These are phyloP conservation scores for Crotalus horridus DNA, from an alignment of 2,113 vertebrate species.

Conservation along the genomic window DNA sequence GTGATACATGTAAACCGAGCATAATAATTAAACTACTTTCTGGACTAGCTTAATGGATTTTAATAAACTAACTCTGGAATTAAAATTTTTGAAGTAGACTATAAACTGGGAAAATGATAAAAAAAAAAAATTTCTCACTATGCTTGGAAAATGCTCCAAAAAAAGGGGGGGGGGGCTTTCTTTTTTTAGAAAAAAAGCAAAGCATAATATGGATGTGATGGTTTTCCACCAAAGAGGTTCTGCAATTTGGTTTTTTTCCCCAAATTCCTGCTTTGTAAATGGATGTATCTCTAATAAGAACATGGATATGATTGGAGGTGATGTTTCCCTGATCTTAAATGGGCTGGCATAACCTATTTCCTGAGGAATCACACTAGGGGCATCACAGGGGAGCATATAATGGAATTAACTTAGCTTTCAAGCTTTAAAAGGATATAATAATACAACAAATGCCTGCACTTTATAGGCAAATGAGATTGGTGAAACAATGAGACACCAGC, in stretches of 20 bases:
- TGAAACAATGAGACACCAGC: not conserved
- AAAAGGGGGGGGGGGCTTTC: not conserved
- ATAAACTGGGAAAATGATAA: not conserved
- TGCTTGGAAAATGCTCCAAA: not conserved
- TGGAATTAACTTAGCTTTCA: slow-evolving; percentile 18
- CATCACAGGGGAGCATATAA: not conserved
- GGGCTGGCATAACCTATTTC: not conserved
- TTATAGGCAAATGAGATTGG: not conserved
- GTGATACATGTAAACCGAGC: not conserved
- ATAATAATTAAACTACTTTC: not conserved
- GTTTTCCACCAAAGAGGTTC: slow-evolving; percentile 18
- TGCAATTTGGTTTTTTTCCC: not conserved
- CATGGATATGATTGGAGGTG: not conserved
- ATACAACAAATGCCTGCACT: not conserved
- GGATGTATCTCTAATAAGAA: not conserved
- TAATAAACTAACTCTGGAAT: not conserved
- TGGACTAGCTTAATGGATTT: not conserved
- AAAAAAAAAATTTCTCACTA: not conserved
- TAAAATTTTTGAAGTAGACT: not conserved
- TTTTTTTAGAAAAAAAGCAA: slow-evolving; percentile 30
- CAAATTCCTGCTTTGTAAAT: not conserved
- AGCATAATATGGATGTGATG: not conserved
- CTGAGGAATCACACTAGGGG: not conserved
- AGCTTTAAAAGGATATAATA: not conserved
- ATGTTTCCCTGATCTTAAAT: slow-evolving; percentile 20